phyloP scores from a whole-genome alignment of 2,888 invertebrate genomes.

The Calameuta filiformis region DNA sequence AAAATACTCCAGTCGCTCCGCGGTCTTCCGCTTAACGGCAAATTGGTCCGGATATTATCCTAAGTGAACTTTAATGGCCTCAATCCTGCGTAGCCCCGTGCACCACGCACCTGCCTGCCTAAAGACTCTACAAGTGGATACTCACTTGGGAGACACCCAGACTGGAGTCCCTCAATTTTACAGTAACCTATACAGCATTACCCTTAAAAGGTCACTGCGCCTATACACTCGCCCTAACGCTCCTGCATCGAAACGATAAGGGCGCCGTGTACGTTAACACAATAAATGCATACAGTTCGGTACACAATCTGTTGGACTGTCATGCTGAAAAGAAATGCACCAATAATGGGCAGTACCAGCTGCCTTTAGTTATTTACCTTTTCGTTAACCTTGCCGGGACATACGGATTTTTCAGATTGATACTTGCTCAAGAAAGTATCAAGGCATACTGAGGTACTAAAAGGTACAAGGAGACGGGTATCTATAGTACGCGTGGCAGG shows the following conservation, averaged over 20 bases:
- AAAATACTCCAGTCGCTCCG: not conserved
- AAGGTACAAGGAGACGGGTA: not conserved
- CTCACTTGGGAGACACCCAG: constrained; percentile 3
- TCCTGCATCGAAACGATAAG: not conserved
- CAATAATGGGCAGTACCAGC: not conserved
- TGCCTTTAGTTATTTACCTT: not conserved
- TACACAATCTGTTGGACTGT: not conserved
- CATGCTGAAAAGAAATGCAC: not conserved
- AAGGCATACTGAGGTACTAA: not conserved
- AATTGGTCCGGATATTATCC: constrained; percentile 55
- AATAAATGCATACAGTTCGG: not conserved
- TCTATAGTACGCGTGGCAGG: not conserved
- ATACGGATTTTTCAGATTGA: not conserved
- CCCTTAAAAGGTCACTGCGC: not conserved
- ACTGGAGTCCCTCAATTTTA: not conserved
- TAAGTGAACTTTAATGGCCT: constrained; percentile 62
- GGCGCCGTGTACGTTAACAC: not conserved
- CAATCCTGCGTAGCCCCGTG: constrained; percentile 24
- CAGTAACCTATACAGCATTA: not conserved
- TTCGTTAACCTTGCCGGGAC: not conserved
- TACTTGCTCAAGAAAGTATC: not conserved
- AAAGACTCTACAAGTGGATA: constrained; percentile 38
- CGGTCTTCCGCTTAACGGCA: constrained; percentile 32
- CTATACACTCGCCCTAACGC: not conserved
- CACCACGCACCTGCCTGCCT: constrained; percentile 31